Evolutionary conservation across 2,888 invertebrate genomes (phyloP).

Genomic region (Neoitamus cyanurus): DNA sequence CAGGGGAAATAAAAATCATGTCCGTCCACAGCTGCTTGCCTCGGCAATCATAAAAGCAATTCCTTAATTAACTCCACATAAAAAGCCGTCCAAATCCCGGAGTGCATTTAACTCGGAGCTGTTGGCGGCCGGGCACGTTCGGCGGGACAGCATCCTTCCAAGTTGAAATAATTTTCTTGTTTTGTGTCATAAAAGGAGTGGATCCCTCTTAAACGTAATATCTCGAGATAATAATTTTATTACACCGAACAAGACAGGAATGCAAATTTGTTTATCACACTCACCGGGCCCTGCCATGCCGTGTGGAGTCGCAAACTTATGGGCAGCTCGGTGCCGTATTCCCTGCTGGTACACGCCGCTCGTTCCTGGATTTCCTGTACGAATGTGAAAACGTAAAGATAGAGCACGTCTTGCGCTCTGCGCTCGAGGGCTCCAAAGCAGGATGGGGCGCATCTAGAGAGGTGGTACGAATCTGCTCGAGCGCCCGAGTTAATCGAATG

Average conservation of each 20-base stretch:
- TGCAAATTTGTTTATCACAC: slow-evolving; percentile 52
- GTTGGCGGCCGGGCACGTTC: not conserved
- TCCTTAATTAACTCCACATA: slow-evolving; percentile 43
- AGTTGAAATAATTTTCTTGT: slow-evolving; percentile 50
- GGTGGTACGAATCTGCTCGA: not conserved
- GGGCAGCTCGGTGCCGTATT: slow-evolving; percentile 8
- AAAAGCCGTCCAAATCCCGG: slow-evolving; percentile 42
- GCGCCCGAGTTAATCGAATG: slow-evolving; percentile 16
- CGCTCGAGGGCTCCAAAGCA: not conserved
- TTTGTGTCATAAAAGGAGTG: slow-evolving; percentile 47
- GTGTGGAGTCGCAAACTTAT: not conserved
- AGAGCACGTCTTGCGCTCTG: slow-evolving; percentile 33
- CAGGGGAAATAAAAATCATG: not conserved
- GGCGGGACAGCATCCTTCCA: not conserved
- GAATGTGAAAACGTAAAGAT: slow-evolving; percentile 28
- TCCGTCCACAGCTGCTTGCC: not conserved
- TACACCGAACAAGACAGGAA: slow-evolving; percentile 51
- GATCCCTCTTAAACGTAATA: slow-evolving; percentile 50
- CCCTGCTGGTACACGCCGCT: slow-evolving; percentile 16
- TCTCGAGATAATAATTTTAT: slow-evolving; percentile 52
- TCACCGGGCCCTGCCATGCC: slow-evolving; percentile 32
- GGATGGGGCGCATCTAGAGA: not conserved
- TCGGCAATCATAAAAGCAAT: slow-evolving; percentile 37
- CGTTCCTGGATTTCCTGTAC: not conserved
- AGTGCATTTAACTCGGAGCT: slow-evolving; percentile 45